Evolutionary conservation across 2,888 invertebrate species (phyloP), one percentile per base, ranked within the genome.

Genomic region (Stenichneumon culpator): DNA sequence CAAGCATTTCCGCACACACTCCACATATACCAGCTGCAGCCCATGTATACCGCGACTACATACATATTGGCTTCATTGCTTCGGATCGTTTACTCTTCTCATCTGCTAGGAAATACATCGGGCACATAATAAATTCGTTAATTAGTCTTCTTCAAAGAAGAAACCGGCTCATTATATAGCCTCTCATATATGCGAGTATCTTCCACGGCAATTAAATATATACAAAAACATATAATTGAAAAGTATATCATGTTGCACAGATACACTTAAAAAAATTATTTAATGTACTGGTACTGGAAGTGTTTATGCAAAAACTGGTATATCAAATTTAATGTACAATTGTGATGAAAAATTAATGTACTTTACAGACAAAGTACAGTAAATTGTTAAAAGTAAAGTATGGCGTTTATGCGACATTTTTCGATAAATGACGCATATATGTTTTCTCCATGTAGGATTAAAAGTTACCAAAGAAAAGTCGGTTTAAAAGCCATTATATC

Each of bases 141-240:
- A 84, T 79, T 83, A 70, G 54, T 47, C 75, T 67, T 72, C 47
- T 75, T 25, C 28, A 65, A 75, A 83, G 65, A 75, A 25, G 54
- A 83, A 72, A 83, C 50, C 54, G 69, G 36, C 50, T 28, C 16
- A 28, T 68, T 73, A 60, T 44, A 25, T 57, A 22, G 1, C n/a
- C 9, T 16, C 32, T 60, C n/a, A 44, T 32, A 52, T 54, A 50
- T 5, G 19, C 25, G 19, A 16, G 9, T 14, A 22, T 25, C 9
- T 22, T 36, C 3, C 65, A 4, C 65, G 3, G 3, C 2, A 14
- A 14, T 44, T 14, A 14, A 3, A 0, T 22, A 22, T 22, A 57
- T 11, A 3, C 57, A 57, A 25, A 22, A 14, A 11, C 0, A 22
- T 57, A 57, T 11, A 57, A 54, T 14, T 44, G 3, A 44, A 14